phyloP scores from a whole-genome alignment of 2,113 vertebrate genomes.

The Orthonyx spaldingii region DNA sequence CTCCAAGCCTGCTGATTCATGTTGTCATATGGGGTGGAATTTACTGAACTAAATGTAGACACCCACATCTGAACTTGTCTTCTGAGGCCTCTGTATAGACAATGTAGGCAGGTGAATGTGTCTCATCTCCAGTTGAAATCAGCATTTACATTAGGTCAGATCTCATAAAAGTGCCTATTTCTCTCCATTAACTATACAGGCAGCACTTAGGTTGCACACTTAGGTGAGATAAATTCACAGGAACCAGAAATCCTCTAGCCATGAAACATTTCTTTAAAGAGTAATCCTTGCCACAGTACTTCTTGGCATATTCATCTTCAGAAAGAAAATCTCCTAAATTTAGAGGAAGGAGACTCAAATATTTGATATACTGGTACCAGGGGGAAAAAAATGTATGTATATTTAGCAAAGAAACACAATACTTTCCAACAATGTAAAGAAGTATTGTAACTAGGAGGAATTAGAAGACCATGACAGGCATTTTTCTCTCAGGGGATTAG shows the following conservation, averaged over 20 bases:
- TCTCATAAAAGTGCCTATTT: background rate
- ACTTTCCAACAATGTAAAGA: background rate
- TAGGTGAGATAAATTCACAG: background rate
- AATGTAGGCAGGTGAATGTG: background rate
- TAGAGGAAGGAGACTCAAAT: background rate
- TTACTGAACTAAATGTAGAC: background rate
- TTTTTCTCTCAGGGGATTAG: background rate
- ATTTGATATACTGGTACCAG: background rate
- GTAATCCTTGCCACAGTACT: background rate
- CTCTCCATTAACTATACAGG: background rate
- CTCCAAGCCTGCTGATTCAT: background rate
- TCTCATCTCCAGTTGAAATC: background rate
- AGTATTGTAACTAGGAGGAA: background rate
- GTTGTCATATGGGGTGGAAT: background rate
- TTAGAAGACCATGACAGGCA: background rate
- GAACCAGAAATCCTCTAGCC: background rate
- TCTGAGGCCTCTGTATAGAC: background rate
- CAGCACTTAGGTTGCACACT: background rate
- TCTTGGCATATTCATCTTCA: background rate
- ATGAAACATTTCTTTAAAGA: background rate
- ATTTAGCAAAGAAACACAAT: background rate
- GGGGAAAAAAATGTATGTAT: accelerated
- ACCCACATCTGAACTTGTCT: background rate
- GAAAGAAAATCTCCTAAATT: background rate
- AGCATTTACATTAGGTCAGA: background rate